Conservation (phyloP, 2,797 vertebrate genomes). For the Australoheros facetus region DNA sequence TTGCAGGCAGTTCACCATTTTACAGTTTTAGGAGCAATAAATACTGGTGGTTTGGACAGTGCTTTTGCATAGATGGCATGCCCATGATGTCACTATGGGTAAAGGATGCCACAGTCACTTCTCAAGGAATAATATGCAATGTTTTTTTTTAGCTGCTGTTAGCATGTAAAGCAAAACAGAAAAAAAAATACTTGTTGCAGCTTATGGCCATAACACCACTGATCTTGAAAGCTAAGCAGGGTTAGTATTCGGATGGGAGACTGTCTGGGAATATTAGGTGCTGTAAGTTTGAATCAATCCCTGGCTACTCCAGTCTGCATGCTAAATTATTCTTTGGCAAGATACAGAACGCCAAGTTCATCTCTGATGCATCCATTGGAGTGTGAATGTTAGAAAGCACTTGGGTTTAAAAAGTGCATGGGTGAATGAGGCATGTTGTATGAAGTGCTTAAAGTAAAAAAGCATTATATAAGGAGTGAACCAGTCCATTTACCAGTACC, state of each 20-base stretch:
- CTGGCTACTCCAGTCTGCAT: background rate
- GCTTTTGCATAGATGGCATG: background rate
- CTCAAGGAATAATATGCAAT: background rate
- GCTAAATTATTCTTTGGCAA: background rate
- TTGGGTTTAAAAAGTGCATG: background rate
- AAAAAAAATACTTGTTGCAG: background rate
- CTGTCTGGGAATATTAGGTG: constrained; percentile 23
- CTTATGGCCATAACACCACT: too few relatives aligned
- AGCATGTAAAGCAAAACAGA: background rate
- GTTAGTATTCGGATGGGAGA: background rate
- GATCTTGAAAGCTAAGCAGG: too few relatives aligned
- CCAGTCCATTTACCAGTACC: too few relatives aligned
- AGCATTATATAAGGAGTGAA: too few relatives aligned
- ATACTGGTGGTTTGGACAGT: background rate
- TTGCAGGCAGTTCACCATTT: background rate
- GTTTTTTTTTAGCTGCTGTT: background rate
- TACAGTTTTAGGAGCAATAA: background rate
- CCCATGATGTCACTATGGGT: background rate
- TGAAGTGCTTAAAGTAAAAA: too few relatives aligned
- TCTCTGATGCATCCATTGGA: background rate
- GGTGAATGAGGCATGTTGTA: background rate
- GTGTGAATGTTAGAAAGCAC: background rate
- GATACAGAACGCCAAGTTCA: background rate
- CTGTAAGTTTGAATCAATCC: constrained; percentile 16
- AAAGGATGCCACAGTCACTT: background rate